Base-by-base conservation (phyloP, 2,113 vertebrate genomes). In the Ceuthmochares aereus region DNA sequence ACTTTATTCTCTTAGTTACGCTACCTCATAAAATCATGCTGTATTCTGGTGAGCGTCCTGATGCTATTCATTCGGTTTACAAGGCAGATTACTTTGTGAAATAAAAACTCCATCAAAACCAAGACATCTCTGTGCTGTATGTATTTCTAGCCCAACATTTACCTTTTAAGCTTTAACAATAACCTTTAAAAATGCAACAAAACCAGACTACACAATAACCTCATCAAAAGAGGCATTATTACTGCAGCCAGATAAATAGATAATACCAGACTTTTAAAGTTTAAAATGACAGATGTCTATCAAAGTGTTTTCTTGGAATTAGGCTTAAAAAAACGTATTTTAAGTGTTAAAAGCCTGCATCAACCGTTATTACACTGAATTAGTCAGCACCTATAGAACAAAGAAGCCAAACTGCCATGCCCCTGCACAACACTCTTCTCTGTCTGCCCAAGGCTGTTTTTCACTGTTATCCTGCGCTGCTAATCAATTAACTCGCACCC, bases 351-450 rank as follows among this genome's bases (percentile, higher is more conserved):
- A 87, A 81, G 3, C 3, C n/a, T 51, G 16, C 43, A 59, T 5
- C 14, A 32, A 9, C 0, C 37, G 26, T 23, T 84, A 78, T 5
- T 10, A 40, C 27, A 36, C 9, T 40, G 17, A 89, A 49, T 60
- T 18, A 54, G 12, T 26, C 7, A 30, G 4, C 4, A 51, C 9
- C 2, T 83, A 16, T 43, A 75, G 27, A 70, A 69, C 30, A 70
- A 51, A 13, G 18, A 27, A 68, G 40, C 20, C 2, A 2, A 59
- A 37, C 26, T 32, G 22, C 11, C 45, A 2, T 0, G 2, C 10
- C 30, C 43, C n/a, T 78, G 25, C 59, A 49, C 2, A 64, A 10
- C 14, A 5, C 11, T 47, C 47, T 34, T 21, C 7, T 3, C 42
- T 54, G 21, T 3, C 27, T 6, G 42, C 17, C 0, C 8, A 10